phyloP scores from a whole-genome alignment of 2,888 invertebrate species.

The Orchesella flavescens region DNA sequence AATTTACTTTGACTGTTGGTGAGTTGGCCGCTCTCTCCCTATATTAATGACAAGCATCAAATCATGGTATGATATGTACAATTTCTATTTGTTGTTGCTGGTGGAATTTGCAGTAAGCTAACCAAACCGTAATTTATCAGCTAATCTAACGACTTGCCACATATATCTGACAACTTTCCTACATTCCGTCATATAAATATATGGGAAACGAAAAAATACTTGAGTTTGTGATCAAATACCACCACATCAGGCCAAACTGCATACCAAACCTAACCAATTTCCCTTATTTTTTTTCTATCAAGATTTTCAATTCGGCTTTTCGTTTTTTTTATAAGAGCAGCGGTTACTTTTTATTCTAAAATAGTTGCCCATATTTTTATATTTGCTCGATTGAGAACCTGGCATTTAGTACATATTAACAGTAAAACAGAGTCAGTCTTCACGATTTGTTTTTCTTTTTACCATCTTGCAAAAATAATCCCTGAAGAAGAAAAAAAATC shows the following conservation, averaged over 20 bases:
- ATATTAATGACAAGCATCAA: background rate
- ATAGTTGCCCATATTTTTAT: background rate
- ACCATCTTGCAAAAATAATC: no score
- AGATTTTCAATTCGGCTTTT: background rate
- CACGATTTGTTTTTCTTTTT: no score
- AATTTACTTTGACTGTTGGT: constrained; percentile 18
- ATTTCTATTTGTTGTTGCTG: constrained; percentile 20
- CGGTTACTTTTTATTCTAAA: background rate
- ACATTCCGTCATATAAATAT: background rate
- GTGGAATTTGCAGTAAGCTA: constrained; percentile 8
- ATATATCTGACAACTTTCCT: constrained; percentile 11
- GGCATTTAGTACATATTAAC: no score
- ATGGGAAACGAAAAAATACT: no score
- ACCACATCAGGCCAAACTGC: background rate
- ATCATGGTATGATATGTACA: background rate
- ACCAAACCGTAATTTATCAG: constrained; percentile 4
- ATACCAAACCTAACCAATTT: background rate
- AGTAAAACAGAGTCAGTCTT: no score
- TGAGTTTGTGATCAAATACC: no score
- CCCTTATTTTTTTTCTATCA: background rate
- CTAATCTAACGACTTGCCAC: constrained; percentile 6
- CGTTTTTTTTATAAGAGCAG: no score
- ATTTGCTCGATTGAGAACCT: background rate
- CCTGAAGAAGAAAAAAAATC: background rate
- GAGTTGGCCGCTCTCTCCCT: background rate